Evolutionary conservation across 2,888 invertebrate genomes (phyloP).

Genomic region (Drosophila buzzatii): DNA sequence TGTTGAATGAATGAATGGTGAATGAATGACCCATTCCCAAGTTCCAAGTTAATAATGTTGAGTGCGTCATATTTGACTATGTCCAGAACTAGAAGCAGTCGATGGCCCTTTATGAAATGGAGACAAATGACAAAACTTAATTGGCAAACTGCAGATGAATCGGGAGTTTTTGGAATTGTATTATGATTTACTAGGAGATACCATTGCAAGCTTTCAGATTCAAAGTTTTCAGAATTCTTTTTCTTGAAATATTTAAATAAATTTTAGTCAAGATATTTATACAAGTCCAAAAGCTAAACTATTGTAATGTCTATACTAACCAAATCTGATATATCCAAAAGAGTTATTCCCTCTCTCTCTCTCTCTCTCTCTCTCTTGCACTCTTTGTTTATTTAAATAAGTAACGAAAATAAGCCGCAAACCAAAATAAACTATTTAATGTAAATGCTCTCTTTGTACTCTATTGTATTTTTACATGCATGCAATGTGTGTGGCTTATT

Average conservation of each 20-base stretch:
- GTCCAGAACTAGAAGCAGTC: neutral
- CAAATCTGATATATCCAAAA: too few relatives aligned
- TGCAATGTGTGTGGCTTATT: constrained; percentile 59
- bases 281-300: too few relatives aligned
- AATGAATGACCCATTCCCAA: too few relatives aligned
- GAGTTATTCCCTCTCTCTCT: neutral
- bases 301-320: too few relatives aligned
- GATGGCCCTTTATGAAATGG: neutral
- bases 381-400: neutral
- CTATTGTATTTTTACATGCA: constrained; percentile 33
- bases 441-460: constrained; percentile 11
- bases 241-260: too few relatives aligned
- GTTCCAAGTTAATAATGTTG: neutral
- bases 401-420: constrained; percentile 1
- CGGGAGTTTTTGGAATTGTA: too few relatives aligned
- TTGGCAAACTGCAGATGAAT: neutral
- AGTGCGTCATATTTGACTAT: neutral
- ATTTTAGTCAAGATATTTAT: too few relatives aligned
- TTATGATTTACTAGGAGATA: too few relatives aligned
- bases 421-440: constrained; percentile 1
- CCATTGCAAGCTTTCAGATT: too few relatives aligned
- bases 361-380: neutral
- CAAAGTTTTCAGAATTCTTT: too few relatives aligned
- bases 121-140: neutral
- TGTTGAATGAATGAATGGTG: neutral